A percentile compares a stretch with the other conserved stretches of the same genome.
These are phyloP conservation scores for Athripsodes cinereus DNA, from an alignment of 2,888 invertebrate genomes.

Conservation along the genomic window DNA sequence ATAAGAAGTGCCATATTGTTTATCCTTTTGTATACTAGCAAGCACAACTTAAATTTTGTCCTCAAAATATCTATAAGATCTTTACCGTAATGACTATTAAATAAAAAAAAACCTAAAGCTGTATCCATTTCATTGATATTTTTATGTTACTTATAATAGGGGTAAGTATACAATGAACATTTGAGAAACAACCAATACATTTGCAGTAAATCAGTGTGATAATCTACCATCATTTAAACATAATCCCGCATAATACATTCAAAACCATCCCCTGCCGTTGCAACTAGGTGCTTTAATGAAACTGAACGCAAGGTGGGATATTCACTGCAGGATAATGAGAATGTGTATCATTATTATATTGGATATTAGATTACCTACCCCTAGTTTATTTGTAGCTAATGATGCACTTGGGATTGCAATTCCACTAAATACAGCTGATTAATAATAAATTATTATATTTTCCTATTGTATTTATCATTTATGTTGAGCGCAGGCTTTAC, in stretches of 20 bases:
- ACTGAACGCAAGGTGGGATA: not conserved
- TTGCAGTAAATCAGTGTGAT: constrained; percentile 12
- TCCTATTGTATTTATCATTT: too few relatives aligned
- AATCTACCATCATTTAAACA: constrained; percentile 7
- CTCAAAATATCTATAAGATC: too few relatives aligned
- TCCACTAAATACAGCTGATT: constrained; percentile 6
- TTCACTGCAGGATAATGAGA: not conserved
- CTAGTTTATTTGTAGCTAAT: constrained; percentile 4
- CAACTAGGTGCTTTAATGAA: not conserved
- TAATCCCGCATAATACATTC: not conserved
- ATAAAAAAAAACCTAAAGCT: too few relatives aligned
- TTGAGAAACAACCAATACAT: not conserved
- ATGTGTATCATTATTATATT: too few relatives aligned
- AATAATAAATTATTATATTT: constrained; percentile 8
- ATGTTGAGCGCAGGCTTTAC: too few relatives aligned
- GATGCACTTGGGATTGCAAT: constrained; percentile 9
- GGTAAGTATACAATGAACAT: not conserved
- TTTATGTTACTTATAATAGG: too few relatives aligned
- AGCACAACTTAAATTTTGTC: too few relatives aligned
- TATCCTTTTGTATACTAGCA: too few relatives aligned
- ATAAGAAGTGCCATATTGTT: too few relatives aligned
- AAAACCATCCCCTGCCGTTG: not conserved
- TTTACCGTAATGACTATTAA: too few relatives aligned
- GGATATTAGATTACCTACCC: not conserved
- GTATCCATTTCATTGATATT: too few relatives aligned